Percentiles rank a stretch among this genome's conserved stretches.
These are phyloP conservation scores for Ciconia boyciana DNA, from an alignment of 2,113 vertebrate genomes.

Conservation along the genomic window DNA sequence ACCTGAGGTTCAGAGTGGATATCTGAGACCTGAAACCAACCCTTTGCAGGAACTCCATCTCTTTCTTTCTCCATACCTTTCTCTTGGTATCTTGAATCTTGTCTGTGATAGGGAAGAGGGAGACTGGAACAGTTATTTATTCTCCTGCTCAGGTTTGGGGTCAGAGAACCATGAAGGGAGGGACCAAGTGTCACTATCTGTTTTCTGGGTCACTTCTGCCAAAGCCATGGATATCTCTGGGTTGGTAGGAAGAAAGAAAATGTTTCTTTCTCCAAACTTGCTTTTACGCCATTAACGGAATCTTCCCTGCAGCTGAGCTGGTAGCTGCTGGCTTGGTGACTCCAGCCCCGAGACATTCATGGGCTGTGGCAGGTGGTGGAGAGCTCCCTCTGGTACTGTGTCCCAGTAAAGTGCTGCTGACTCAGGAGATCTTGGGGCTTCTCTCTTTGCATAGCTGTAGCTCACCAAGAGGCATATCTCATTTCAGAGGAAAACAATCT, in stretches of 20 bases:
- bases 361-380: neutral
- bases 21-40: neutral
- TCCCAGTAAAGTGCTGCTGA: neutral
- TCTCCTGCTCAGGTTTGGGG: neutral
- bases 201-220: neutral
- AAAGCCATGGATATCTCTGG: neutral
- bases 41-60: neutral
- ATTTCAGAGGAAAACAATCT: neutral
- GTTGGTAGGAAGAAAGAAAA: neutral
- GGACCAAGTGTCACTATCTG: neutral
- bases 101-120: neutral
- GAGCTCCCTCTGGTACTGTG: neutral
- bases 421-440: neutral
- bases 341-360: neutral
- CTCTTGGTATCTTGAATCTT: neutral
- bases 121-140: neutral
- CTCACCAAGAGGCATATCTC: neutral
- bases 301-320: neutral
- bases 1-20: neutral
- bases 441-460: neutral
- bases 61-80: neutral
- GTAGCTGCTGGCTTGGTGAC: neutral
- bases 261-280: neutral
- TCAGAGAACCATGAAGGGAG: neutral
- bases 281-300: neutral